Conservation (phyloP, 2,888 invertebrate genomes). For the Desoria tigrina region DNA sequence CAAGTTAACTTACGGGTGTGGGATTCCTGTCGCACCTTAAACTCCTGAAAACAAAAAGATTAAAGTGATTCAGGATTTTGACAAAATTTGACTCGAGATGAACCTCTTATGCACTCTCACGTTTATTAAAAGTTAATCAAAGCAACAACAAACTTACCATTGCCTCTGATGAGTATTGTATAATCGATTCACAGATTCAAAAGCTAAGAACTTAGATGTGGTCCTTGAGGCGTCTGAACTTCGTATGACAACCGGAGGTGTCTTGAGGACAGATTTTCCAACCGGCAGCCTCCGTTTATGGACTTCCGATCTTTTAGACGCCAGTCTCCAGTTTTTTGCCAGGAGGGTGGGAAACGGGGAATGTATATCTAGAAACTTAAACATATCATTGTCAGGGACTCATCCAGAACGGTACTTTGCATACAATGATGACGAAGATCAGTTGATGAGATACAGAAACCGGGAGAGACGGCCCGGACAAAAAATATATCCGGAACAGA, state of each 20-base stretch:
- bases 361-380: background rate
- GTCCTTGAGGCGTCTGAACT: background rate
- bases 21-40: constrained; percentile 20
- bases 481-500: too few species aligned
- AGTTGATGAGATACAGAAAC: too few species aligned
- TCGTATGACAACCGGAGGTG: background rate
- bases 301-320: too few species aligned
- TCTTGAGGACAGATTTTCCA: background rate
- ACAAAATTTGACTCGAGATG: background rate
- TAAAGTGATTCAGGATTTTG: background rate
- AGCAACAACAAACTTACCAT: too few species aligned
- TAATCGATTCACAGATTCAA: background rate
- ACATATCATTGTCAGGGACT: too few species aligned
- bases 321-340: background rate
- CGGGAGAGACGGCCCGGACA: too few species aligned
- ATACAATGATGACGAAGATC: background rate
- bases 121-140: too few species aligned
- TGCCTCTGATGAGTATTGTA: too few species aligned
- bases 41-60: constrained; percentile 17
- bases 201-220: background rate
- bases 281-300: too few species aligned
- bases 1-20: constrained; percentile 14
- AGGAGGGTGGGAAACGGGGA: background rate
- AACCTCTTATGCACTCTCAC: too few species aligned
- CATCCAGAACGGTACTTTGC: constrained; percentile 4